Conservation (phyloP, 2,113 vertebrate genomes). For the Scopus umbretta region DNA sequence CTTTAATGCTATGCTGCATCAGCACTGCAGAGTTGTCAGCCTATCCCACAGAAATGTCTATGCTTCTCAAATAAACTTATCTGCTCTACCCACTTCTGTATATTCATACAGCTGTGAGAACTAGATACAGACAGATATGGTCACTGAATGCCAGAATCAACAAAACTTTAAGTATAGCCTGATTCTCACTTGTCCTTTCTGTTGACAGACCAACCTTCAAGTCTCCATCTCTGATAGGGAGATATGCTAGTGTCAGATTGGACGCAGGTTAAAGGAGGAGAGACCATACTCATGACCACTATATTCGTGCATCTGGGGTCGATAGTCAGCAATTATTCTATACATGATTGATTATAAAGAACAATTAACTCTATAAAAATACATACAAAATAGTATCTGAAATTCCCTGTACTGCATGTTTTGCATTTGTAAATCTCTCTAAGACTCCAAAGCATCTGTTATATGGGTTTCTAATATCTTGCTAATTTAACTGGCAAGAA, state of each 20-base stretch:
- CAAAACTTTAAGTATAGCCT: neutral
- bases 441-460: neutral
- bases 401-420: neutral
- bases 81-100: neutral
- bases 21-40: neutral
- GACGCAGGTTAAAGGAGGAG: neutral
- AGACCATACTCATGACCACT: neutral
- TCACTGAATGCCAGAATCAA: neutral
- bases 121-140: neutral
- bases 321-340: neutral
- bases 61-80: neutral
- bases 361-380: neutral
- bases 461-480: neutral
- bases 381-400: neutral
- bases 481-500: neutral
- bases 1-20: neutral
- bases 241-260: neutral
- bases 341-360: neutral
- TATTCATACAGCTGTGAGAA: neutral
- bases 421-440: neutral
- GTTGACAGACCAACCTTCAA: neutral
- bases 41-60: neutral
- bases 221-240: neutral
- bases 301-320: neutral
- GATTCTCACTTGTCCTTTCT: neutral